These are phyloP conservation scores for Drosophila pectinifera DNA, from an alignment of 1,140 invertebrate species.

Conservation along the genomic window DNA sequence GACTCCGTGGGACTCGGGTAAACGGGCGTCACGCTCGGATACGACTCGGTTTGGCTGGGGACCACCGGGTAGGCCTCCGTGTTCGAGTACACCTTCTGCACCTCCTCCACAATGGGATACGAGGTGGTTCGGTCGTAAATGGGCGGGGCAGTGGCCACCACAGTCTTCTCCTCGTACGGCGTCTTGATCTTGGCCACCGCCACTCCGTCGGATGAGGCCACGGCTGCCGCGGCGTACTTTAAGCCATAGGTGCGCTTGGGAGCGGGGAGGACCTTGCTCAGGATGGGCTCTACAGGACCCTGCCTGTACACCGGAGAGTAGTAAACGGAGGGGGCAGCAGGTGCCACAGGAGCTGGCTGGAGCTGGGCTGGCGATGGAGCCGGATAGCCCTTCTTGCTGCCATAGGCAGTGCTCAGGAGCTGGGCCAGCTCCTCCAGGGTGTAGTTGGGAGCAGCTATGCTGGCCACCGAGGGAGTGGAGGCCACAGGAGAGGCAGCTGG, in stretches of 20 bases:
- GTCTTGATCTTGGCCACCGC: constrained; percentile 67
- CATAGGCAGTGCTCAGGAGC: constrained; percentile 66
- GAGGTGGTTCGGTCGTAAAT: constrained; percentile 64
- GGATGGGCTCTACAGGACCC: constrained; percentile 11
- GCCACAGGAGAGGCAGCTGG: constrained; percentile 3
- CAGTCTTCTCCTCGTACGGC: constrained; percentile 61
- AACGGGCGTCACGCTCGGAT: constrained; percentile 21
- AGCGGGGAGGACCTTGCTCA: constrained; percentile 27
- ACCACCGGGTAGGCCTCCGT: constrained; percentile 62
- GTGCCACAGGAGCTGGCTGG: constrained; percentile 23
- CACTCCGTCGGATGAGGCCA: constrained; percentile 10
- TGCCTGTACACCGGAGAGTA: constrained; percentile 46
- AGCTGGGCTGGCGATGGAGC: constrained; percentile 12
- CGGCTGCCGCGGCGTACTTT: constrained; percentile 39
- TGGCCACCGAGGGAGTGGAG: constrained; percentile 33
- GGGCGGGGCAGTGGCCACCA: constrained; percentile 54
- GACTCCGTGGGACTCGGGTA: constrained; percentile 19
- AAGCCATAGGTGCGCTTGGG: constrained; percentile 24
- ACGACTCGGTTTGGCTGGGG: constrained; percentile 45
- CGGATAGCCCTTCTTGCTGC: constrained; percentile 52
- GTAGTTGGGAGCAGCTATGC: constrained; percentile 67
- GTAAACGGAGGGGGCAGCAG: constrained; percentile 36
- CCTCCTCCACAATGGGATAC: constrained; percentile 53
- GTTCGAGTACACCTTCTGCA: constrained; percentile 46
- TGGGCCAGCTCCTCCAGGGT: constrained; percentile 70